These are phyloP conservation scores for Phragmatobia fuliginosa DNA, from an alignment of 2,888 invertebrate species.

Conservation along the genomic window DNA sequence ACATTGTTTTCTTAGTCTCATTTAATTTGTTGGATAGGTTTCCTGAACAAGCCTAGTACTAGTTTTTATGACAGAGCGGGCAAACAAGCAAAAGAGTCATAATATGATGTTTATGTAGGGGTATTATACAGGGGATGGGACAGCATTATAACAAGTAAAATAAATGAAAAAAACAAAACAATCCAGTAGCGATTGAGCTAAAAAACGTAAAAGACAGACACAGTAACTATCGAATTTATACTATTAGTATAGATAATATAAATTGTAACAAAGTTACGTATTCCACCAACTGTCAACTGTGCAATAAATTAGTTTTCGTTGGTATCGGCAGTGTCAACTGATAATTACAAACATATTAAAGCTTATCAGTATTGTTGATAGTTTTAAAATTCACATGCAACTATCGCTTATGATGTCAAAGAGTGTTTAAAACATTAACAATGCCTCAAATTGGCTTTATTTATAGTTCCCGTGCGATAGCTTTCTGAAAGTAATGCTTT, in stretches of 20 bases:
- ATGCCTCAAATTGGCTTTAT: slow-evolving; percentile 28
- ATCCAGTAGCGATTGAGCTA: too few species aligned
- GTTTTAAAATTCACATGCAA: slow-evolving; percentile 55
- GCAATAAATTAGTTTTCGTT: slow-evolving; percentile 42
- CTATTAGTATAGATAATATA: too few species aligned
- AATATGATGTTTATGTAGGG: too few species aligned
- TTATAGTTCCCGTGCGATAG: slow-evolving; percentile 39
- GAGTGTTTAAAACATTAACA: slow-evolving; percentile 25
- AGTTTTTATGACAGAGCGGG: too few species aligned
- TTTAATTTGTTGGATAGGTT: background rate
- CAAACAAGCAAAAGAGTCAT: too few species aligned
- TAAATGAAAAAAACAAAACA: too few species aligned
- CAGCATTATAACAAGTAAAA: too few species aligned
- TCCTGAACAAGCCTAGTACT: background rate
- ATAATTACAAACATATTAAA: slow-evolving; percentile 62
- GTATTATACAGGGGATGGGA: too few species aligned
- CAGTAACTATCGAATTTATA: too few species aligned
- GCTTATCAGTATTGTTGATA: slow-evolving; percentile 58
- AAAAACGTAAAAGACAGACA: too few species aligned
- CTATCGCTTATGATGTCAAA: slow-evolving; percentile 47
- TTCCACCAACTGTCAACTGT: background rate
- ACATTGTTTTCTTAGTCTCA: background rate
- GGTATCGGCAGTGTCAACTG: slow-evolving; percentile 34
- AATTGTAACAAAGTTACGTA: background rate
- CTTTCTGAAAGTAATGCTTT: slow-evolving; percentile 41